These are phyloP conservation scores for Ips typographus DNA, from an alignment of 1,140 invertebrate genomes.

Conservation along the genomic window DNA sequence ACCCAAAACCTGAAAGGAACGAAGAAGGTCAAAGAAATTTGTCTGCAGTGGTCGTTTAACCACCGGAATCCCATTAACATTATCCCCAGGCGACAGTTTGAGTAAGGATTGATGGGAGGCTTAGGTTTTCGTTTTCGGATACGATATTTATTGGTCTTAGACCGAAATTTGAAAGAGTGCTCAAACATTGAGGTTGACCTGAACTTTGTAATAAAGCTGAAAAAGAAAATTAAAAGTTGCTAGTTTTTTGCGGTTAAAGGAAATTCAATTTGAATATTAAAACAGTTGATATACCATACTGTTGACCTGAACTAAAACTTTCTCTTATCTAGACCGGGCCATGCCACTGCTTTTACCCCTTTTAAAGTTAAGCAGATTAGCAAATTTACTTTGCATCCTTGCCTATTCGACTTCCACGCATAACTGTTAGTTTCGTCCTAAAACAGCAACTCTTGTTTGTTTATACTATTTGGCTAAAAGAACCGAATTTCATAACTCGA, in stretches of 20 bases:
- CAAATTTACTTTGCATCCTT: constrained; percentile 2
- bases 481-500: not conserved
- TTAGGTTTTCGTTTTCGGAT: constrained; percentile 19
- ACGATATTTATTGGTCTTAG: not conserved
- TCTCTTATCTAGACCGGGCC: not conserved
- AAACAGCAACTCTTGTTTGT: not conserved
- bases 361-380: constrained; percentile 4
- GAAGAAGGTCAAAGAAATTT: constrained; percentile 29
- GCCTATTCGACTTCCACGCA: not conserved
- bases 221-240: too few species aligned
- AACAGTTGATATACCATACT: not conserved
- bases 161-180: too few species aligned
- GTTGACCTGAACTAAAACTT: not conserved
- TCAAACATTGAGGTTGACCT: too few species aligned
- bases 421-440: not conserved
- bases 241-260: too few species aligned
- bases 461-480: constrained; percentile 9
- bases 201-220: too few species aligned
- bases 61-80: constrained; percentile 24
- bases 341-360: not conserved
- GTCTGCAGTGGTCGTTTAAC: constrained; percentile 25
- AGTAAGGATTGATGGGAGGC: constrained; percentile 22
- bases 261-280: too few species aligned
- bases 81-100: constrained; percentile 16
- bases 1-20: constrained; percentile 6